Evolutionary conservation across 2,888 invertebrate species (phyloP), one percentile per base, ranked within the genome.

Genomic region (Dioctria linearis): DNA sequence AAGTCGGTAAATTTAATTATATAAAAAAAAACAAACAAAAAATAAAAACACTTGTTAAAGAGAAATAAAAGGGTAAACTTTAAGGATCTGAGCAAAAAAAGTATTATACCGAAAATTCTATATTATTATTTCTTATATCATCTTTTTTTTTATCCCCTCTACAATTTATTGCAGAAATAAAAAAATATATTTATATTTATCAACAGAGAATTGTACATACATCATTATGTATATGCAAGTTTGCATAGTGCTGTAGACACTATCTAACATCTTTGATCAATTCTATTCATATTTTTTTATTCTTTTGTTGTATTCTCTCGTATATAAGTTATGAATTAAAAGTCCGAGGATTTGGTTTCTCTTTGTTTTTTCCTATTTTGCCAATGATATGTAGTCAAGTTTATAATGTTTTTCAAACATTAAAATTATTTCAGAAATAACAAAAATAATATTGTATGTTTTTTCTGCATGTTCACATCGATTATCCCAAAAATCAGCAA

Each of bases 381-480:
- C 76, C 76, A 76, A 76, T 76, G 76, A 76, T 39, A 49, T 76
- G 76, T 76, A 76, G 76, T 76, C 76, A 76, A 63, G 76, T 76
- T 76, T 76, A 46, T 43, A 66, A 76, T 63, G 63, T 76, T 76
- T 76, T 63, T 76, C 25, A 75, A 75, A 57, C 49, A 75, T 75
- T 59, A 75, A 75, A 75, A 43, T 59, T 75, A 75, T 42, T 75
- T 59, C 42, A n/a, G 39, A 75, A 25, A 75, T 59, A 11, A 39
- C 46, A 57, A 9, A 54, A 9, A 49, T 8, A 25, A 25, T 25
- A 25, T 25, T 25, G 25, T 25, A 25, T 25, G 25, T 25, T 25
- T 2, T 25, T 25, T 25, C 25, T 25, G 25, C 25, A 0, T 25
- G 25, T 25, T 25, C 25, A 25, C 25, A 25, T 25, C 25, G 25